Evolutionary conservation across 2,113 vertebrate species (phyloP), one percentile per base, ranked within the genome.

Genomic region (Morone chrysops): DNA sequence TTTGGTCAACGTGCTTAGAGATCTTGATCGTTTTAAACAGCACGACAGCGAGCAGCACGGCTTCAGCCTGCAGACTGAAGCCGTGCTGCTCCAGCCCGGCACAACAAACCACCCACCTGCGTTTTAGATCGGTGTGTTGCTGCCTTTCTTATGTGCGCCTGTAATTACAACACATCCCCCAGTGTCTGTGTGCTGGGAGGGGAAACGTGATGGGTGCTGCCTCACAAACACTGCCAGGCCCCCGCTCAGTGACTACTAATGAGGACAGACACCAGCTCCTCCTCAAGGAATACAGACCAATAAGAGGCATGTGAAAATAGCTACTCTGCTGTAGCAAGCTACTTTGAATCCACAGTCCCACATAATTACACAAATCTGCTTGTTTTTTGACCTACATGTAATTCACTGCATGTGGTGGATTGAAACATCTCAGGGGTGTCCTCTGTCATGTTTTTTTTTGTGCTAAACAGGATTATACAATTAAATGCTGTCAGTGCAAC

Each of bases 111-210:
- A 76, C 89, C 92, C 89, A 89, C 87, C 91, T 90, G 91, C 66
- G 40, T 45, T 81, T 84, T 12, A 45, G 84, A 87, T 81, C 59
- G 38, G 12, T 48, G 78, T 78, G 83, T 62, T 77, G 78, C 89
- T 86, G 81, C 80, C 81, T 89, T 86, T 90, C 84, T 82, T 80
- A 79, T 89, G 83, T 70, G 67, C 31, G 82, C 70, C 85, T 92
- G 91, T 95, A 95, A 96, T 95, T 93, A 94, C 90, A 80, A 81
- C 87, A 78, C 80, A 73, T 87, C 89, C 84, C 80, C 80, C 53
- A 40, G 88, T 75, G 68, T 82, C 22, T 85, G 59, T 65, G 82
- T 68, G 73, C 75, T 65, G 65, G 85, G 85, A 84, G 70, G 62
- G 77, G 69, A 79, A 84, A 83, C 57, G 48, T 54, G 86, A 90